Conservation (phyloP, 1,140 invertebrate genomes). For the Yoshiicerus persimilis region DNA sequence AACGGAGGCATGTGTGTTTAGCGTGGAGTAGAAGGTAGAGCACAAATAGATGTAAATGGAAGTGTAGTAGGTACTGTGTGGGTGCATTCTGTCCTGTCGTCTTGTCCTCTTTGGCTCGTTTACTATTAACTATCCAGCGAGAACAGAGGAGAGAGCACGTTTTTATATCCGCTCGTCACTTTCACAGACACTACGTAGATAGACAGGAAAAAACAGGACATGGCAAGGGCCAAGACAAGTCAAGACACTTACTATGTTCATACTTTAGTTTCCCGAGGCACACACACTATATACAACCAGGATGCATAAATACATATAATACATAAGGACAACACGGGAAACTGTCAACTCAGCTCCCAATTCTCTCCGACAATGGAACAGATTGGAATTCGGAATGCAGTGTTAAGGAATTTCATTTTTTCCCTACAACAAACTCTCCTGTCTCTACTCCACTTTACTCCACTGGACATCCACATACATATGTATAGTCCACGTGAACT, state of each 20-base stretch:
- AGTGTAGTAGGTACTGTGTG: neutral
- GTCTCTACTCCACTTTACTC: neutral
- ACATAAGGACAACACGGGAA: neutral
- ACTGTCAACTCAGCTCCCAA: neutral
- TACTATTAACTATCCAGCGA: no score
- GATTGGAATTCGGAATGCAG: constrained; percentile 13
- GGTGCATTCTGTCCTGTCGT: neutral
- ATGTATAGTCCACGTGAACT: neutral
- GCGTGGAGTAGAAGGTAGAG: neutral
- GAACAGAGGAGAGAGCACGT: neutral
- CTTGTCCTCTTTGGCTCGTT: neutral
- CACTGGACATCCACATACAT: neutral
- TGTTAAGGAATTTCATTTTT: neutral
- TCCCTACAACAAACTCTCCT: neutral
- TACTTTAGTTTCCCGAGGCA: neutral
- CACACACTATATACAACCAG: neutral
- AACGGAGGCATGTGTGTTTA: neutral
- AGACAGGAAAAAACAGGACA: neutral
- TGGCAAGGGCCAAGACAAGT: neutral
- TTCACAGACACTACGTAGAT: neutral
- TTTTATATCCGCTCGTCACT: neutral
- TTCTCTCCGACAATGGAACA: neutral
- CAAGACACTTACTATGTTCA: neutral
- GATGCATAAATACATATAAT: neutral
- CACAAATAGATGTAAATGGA: neutral